Base-by-base conservation (phyloP, 2,113 vertebrate genomes). In the Nycticebus coucang region DNA sequence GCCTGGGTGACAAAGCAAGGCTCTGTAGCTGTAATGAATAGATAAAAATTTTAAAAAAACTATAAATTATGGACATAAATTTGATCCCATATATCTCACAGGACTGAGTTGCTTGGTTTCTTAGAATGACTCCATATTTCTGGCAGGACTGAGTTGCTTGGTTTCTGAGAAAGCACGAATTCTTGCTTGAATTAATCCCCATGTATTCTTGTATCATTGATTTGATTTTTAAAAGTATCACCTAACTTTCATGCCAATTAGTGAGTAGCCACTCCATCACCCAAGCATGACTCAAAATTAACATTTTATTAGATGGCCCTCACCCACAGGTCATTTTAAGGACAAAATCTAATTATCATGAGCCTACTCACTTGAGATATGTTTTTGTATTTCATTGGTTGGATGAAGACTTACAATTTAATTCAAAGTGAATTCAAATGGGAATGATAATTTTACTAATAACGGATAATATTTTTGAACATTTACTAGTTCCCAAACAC, bases 381-480 rank as follows among this genome's bases (percentile, higher is more conserved):
- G 1, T 30, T 86, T 92, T 89, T 10, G 41, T 64, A 87, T 89
- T 89, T 50, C 0, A 19, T 22, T 59, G 9, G 59, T 87, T 86
- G 59, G 72, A 77, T 13, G 4, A 81, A 81, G 1, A 78, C 35
- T 30, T 59, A 28, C 11, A 22, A 71, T 37, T 85, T 93, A 72
- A 71, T 81, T 93, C 60, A 92, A 86, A 53, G 55, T 66, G 1
- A 78, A 45, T 92, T 87, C 64, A 86, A 89, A 53, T 57, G n/a
- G 5, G 13, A 78, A 69, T 30, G 30, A 37, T 89, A 60, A 69
- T 81, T 14, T 30, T 45, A 75, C 33, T 37, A 60, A 91, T 80
- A 78, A 79, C 17, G 21, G 24, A 66, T 24, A 74, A 13, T 22
- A 88, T 33, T 68, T 90, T 91, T 77, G 30, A 82, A 3, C 9